These are phyloP conservation scores for Tetragonula clypearis DNA, from an alignment of 1,140 invertebrate genomes.

Conservation along the genomic window DNA sequence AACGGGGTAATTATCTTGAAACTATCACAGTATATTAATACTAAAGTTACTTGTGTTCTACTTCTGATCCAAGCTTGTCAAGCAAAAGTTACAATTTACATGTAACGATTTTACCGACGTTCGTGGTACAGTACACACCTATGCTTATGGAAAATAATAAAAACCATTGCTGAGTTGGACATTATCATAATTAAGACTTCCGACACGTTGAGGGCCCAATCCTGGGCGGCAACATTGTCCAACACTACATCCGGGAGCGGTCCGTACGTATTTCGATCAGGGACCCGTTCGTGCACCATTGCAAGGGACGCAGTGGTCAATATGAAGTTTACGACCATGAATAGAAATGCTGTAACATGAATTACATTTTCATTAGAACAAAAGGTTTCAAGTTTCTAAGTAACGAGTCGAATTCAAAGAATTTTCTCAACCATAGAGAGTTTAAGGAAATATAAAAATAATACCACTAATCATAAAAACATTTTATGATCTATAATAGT, in stretches of 20 bases:
- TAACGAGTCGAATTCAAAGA: background rate
- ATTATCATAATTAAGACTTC: constrained; percentile 93
- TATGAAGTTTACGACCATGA: constrained; percentile 85
- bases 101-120: background rate
- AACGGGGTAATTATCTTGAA: background rate
- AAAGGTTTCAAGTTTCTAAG: background rate
- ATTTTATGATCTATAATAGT: background rate
- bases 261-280: constrained; percentile 86
- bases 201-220: constrained; percentile 92
- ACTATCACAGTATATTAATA: background rate
- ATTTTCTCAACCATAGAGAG: too few relatives aligned
- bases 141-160: constrained; percentile 92
- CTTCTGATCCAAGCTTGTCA: constrained; percentile 12
- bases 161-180: constrained; percentile 87
- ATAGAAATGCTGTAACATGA: constrained; percentile 83
- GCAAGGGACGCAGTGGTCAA: constrained; percentile 88
- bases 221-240: constrained; percentile 87
- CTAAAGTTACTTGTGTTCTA: constrained; percentile 22
- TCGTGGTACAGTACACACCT: constrained; percentile 81
- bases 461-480: background rate
- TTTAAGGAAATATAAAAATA: too few relatives aligned
- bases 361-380: background rate
- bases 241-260: constrained; percentile 92
- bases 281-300: constrained; percentile 92
- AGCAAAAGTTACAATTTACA: constrained; percentile 7